Conservation (phyloP, 1,140 invertebrate genomes). For the Pseudomyrmex cubaensis region DNA sequence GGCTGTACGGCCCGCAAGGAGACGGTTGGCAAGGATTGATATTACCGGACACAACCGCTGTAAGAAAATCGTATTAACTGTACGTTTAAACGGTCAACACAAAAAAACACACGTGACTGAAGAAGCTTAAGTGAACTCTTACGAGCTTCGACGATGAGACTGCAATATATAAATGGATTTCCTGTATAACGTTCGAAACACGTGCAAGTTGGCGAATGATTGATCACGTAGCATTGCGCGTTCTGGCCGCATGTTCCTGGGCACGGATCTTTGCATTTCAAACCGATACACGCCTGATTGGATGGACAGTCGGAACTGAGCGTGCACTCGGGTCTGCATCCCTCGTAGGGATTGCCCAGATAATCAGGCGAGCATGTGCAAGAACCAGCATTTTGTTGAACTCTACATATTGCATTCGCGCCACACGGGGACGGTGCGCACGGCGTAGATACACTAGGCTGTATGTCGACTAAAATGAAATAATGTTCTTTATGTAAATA, state of each 20-base stretch:
- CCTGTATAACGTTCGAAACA: conserved; percentile 87
- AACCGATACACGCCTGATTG: conserved; percentile 90
- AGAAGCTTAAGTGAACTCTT: conserved; percentile 25
- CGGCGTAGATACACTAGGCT: conserved; percentile 73
- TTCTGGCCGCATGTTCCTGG: conserved; percentile 86
- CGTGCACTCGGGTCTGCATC: conserved; percentile 90
- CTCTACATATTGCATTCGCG: conserved; percentile 85
- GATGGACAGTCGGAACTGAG: conserved; percentile 90
- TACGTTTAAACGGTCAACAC: too few species aligned
- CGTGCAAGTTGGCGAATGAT: conserved; percentile 84
- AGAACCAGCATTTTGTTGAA: conserved; percentile 86
- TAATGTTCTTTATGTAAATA: background rate
- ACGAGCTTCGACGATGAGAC: conserved; percentile 41
- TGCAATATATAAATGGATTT: conserved; percentile 87
- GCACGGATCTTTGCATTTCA: conserved; percentile 91
- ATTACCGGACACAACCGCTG: conserved; percentile 73
- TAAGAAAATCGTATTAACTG: conserved; percentile 15
- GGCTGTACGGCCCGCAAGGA: conserved; percentile 93
- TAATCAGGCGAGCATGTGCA: conserved; percentile 84
- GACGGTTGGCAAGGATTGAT: conserved; percentile 89
- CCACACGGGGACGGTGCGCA: conserved; percentile 88
- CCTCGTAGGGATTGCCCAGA: conserved; percentile 85
- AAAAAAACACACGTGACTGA: too few species aligned
- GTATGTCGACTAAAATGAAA: conserved; percentile 55
- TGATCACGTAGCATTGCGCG: conserved; percentile 81